Percentiles rank a stretch among this genome's conserved stretches.
Conservation (phyloP, 2,888 invertebrate genomes). For the Idaea biselata region DNA sequence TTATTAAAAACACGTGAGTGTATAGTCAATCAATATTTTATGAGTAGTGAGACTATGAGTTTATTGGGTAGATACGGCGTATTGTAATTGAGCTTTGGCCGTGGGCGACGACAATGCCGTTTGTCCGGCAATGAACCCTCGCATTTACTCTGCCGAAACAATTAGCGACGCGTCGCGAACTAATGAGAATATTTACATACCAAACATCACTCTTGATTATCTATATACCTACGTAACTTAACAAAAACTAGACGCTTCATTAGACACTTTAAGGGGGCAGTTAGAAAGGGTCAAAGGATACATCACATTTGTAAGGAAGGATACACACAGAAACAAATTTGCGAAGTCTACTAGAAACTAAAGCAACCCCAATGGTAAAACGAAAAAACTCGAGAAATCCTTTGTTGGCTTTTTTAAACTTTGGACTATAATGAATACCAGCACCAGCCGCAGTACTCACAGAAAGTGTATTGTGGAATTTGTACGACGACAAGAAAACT, state of each 20-base stretch:
- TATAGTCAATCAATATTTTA: slow-evolving; percentile 7
- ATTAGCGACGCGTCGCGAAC: slow-evolving; percentile 66
- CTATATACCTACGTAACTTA: slow-evolving; percentile 13
- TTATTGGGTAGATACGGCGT: slow-evolving; percentile 1
- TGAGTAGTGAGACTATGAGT: neutral
- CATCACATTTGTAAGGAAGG: too few species aligned
- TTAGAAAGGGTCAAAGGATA: too few species aligned
- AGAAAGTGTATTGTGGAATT: too few species aligned
- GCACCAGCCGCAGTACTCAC: too few species aligned
- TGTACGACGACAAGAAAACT: too few species aligned
- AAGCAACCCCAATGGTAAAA: too few species aligned
- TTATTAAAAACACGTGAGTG: slow-evolving; percentile 19
- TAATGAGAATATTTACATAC: slow-evolving; percentile 51
- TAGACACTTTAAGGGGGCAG: neutral
- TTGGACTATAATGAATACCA: too few species aligned
- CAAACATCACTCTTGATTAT: slow-evolving; percentile 28
- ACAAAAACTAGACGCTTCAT: neutral
- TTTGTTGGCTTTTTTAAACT: too few species aligned
- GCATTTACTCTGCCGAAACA: slow-evolving; percentile 74
- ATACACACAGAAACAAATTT: too few species aligned
- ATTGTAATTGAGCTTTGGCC: slow-evolving; percentile 34
- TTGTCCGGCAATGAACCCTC: slow-evolving; percentile 75
- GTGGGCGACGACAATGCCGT: slow-evolving; percentile 58
- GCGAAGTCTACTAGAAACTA: too few species aligned
- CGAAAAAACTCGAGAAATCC: too few species aligned